Conservation (phyloP, 2,113 vertebrate genomes). For the Paramormyrops kingsleyae region DNA sequence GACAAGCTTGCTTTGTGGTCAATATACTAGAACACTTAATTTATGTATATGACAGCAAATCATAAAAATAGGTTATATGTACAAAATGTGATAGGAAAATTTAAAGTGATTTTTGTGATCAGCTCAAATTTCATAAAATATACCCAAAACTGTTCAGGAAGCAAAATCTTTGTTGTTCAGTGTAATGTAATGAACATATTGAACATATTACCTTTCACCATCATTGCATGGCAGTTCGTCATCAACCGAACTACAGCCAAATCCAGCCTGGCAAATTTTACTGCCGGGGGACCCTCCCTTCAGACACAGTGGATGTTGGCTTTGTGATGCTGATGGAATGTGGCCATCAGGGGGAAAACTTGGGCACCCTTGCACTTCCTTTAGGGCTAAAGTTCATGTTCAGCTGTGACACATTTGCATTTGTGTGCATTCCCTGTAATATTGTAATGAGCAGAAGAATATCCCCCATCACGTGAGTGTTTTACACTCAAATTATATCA, state of each 20-base stretch:
- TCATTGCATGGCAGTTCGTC: not conserved
- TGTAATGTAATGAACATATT: not conserved
- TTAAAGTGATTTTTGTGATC: not conserved
- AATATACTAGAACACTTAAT: not conserved
- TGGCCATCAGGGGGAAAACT: not conserved
- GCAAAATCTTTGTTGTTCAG: too few relatives aligned
- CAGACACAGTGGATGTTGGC: not conserved
- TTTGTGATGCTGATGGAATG: not conserved
- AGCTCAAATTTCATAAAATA: not conserved
- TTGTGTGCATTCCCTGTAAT: not conserved
- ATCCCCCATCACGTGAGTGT: not conserved
- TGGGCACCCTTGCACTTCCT: not conserved
- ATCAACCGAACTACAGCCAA: not conserved
- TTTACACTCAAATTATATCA: not conserved
- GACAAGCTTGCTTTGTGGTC: not conserved
- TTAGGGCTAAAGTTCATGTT: not conserved
- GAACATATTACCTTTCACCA: not conserved
- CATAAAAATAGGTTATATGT: not conserved
- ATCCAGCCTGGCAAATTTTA: not conserved
- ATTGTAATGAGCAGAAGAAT: not conserved
- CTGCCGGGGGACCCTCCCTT: not conserved
- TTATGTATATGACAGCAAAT: not conserved
- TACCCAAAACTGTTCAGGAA: not conserved
- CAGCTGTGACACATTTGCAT: not conserved
- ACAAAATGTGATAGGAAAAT: not conserved